These are phyloP conservation scores for Mamestra brassicae DNA, from an alignment of 2,888 invertebrate species.

Conservation along the genomic window DNA sequence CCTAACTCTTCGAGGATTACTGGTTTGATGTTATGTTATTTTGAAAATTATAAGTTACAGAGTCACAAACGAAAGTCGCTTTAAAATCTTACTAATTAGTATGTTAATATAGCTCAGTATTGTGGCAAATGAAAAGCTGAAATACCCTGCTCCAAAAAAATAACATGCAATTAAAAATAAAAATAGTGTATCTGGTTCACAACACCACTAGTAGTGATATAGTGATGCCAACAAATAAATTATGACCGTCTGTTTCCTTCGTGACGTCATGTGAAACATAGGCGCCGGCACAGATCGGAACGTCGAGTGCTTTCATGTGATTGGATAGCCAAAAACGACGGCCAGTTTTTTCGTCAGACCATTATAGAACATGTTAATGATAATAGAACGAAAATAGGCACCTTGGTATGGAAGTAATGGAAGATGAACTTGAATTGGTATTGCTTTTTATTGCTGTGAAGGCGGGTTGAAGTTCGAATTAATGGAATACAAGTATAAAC, in stretches of 20 bases:
- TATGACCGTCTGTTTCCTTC: slow-evolving; percentile 58
- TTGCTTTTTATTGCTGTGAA: slow-evolving; percentile 20
- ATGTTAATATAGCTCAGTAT: neutral
- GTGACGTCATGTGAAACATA: slow-evolving; percentile 63
- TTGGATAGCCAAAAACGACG: slow-evolving; percentile 59
- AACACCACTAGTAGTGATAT: slow-evolving; percentile 48
- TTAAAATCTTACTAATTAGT: neutral
- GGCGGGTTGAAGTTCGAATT: neutral
- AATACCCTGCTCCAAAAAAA: slow-evolving; percentile 6
- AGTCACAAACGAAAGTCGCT: neutral
- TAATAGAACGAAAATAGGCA: slow-evolving; percentile 5
- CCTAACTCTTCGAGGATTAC: too few species aligned
- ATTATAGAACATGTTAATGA: slow-evolving; percentile 46
- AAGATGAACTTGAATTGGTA: slow-evolving; percentile 29
- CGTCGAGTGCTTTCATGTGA: slow-evolving; percentile 72
- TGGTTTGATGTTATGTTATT: too few species aligned
- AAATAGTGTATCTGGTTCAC: slow-evolving; percentile 41
- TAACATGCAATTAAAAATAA: slow-evolving; percentile 29
- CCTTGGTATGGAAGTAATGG: slow-evolving; percentile 19
- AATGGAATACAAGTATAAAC: neutral
- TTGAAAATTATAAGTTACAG: too few species aligned
- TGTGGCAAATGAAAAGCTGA: neutral
- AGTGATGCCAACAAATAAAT: slow-evolving; percentile 55
- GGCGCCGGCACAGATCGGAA: slow-evolving; percentile 70
- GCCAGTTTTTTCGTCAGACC: slow-evolving; percentile 48